Base-by-base conservation (phyloP, 2,113 vertebrate species). In the Hydrochoerus hydrochaeris region DNA sequence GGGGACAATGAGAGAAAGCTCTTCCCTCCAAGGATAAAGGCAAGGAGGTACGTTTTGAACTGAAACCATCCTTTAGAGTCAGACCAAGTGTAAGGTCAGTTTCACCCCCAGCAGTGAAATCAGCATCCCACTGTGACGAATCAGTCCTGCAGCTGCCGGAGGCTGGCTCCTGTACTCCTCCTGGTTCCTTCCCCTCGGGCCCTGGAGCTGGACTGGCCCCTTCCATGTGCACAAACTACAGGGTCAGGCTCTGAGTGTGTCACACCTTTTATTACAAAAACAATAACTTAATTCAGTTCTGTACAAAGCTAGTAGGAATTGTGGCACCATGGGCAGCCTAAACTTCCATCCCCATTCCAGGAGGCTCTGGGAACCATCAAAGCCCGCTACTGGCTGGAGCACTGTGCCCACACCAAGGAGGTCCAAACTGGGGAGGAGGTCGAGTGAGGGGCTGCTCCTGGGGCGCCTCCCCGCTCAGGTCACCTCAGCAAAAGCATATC, bases 401-500 rank as follows among this genome's bases (percentile, higher is more conserved):
- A 87, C 78, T 44, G 24, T 3, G 49, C 88, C 73, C 95, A 90
- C 65, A 30, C 28, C 16, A 58, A 89, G 60, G 62, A 67, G 73
- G 80, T 63, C 41, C 89, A 52, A 22, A 41, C 44, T 2, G 7
- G 62, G 65, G 44, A 69, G 41, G 14, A 20, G 78, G 41, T 52
- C 41, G 38, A 71, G 52, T 41, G 83, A 87, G 85, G 11, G 26
- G 41, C 38, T 78, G 41, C 41, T 30, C 46, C 44, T 20, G 41
- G 57, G 73, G 58, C n/a, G 12, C 65, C 38, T 24, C 20, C 9
- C 30, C 73, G 71, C 0, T 0, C 41, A 26, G 0, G 88, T 67
- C 97, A 98, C 95, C 97, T 98, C 97, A 8, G 97, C 97, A 99
- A 98, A 65, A 99, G 98, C 99, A 99, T 99, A 88, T 99, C 99